Percentiles rank a stretch among this genome's conserved stretches.
Conservation (phyloP, 2,888 invertebrate species). For the Plagiodera versicolora region DNA sequence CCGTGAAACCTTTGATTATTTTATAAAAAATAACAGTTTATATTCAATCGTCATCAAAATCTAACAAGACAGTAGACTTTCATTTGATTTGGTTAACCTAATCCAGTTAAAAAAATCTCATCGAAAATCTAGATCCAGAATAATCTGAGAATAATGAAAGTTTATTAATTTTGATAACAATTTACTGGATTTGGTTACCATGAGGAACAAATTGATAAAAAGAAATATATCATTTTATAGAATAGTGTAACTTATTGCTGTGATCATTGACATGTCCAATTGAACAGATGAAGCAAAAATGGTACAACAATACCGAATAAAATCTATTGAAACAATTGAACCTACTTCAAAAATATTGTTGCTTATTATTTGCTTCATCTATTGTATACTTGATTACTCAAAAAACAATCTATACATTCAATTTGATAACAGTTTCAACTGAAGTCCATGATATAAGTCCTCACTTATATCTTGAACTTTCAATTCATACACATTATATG, state of each 20-base stretch:
- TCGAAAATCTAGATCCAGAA: background rate
- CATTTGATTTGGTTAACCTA: background rate
- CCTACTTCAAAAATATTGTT: conserved; percentile 1
- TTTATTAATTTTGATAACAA: background rate
- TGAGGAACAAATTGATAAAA: background rate
- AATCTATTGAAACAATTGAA: background rate
- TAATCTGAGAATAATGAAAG: background rate
- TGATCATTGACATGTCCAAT: conserved; percentile 29
- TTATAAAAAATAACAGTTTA: conserved; percentile 14
- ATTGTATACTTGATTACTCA: conserved; percentile 13
- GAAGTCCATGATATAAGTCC: background rate
- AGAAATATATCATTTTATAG: conserved; percentile 2
- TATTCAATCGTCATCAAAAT: background rate
- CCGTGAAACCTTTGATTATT: background rate
- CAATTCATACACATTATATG: background rate
- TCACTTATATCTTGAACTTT: background rate
- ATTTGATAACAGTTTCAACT: conserved; percentile 15
- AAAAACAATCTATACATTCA: conserved; percentile 28
- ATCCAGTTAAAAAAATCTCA: background rate
- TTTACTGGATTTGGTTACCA: background rate
- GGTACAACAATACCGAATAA: background rate
- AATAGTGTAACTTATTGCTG: conserved; percentile 28
- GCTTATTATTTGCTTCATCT: background rate
- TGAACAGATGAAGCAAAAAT: background rate
- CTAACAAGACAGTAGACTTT: background rate